Percentiles rank a stretch among this genome's conserved stretches.
These are phyloP conservation scores for Eubucco bourcierii DNA, from an alignment of 2,113 vertebrate species.

Conservation along the genomic window DNA sequence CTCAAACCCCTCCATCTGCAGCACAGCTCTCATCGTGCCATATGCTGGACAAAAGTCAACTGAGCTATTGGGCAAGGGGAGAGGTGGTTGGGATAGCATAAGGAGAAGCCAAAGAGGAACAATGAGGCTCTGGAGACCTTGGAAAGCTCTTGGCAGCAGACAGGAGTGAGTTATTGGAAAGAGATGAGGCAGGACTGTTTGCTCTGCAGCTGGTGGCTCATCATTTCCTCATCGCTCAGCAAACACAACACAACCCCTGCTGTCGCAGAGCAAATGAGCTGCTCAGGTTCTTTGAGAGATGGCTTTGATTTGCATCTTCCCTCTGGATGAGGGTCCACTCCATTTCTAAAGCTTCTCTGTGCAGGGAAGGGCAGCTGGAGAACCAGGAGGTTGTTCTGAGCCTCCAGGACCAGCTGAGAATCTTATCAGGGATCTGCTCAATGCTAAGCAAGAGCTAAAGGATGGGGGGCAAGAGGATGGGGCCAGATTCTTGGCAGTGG, in stretches of 20 bases:
- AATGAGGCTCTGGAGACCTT: neutral
- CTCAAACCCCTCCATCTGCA: slow-evolving; percentile 31
- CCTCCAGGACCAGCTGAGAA: fast-evolving
- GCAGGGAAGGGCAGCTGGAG: neutral
- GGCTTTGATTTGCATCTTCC: neutral
- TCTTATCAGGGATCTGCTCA: no score
- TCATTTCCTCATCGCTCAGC: neutral
- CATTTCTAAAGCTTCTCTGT: neutral
- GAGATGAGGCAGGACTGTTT: neutral
- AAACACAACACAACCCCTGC: neutral
- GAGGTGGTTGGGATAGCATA: neutral
- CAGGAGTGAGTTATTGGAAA: neutral
- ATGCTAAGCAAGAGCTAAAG: no score
- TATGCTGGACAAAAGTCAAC: neutral
- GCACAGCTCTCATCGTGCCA: neutral
- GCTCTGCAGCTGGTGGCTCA: neutral
- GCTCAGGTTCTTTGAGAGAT: neutral
- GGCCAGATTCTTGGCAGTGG: no score
- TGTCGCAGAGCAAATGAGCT: neutral
- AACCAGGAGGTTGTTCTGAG: neutral
- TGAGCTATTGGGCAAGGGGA: neutral
- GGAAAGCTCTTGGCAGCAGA: neutral
- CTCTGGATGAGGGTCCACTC: fast-evolving
- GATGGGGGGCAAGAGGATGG: no score
- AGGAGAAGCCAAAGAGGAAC: neutral